phyloP scores from a whole-genome alignment of 1,140 invertebrate genomes.

The Conopomorpha cramerella region DNA sequence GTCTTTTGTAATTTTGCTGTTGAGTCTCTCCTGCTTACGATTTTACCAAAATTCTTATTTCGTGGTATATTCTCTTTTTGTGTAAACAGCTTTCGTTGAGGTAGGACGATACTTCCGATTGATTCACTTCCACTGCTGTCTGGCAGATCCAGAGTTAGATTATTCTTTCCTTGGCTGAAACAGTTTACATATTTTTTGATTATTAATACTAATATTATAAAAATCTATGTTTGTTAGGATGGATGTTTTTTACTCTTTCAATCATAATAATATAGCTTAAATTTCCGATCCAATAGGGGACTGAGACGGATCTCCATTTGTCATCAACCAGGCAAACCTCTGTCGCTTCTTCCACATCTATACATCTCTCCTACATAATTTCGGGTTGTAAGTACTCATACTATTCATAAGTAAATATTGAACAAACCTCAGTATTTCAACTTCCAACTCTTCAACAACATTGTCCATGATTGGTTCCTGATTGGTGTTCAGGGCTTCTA shows the following conservation, averaged over 20 bases:
- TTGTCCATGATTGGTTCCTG: slow-evolving; percentile 12
- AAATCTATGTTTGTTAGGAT: too few relatives aligned
- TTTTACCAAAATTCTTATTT: slow-evolving; percentile 22
- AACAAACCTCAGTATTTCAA: slow-evolving; percentile 32
- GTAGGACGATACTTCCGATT: slow-evolving; percentile 38
- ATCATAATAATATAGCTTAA: too few relatives aligned
- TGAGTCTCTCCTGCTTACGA: slow-evolving; percentile 22
- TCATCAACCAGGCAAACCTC: too few relatives aligned
- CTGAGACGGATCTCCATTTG: too few relatives aligned
- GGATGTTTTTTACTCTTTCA: too few relatives aligned
- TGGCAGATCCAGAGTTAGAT: slow-evolving; percentile 26
- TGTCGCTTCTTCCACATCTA: too few relatives aligned
- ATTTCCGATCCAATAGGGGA: too few relatives aligned
- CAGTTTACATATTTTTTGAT: too few relatives aligned
- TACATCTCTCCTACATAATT: too few relatives aligned
- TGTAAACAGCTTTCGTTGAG: slow-evolving; percentile 31
- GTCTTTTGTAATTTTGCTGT: slow-evolving; percentile 19
- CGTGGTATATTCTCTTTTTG: slow-evolving; percentile 22
- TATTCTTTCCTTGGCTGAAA: slow-evolving; percentile 42
- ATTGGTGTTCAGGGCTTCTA: slow-evolving; percentile 23
- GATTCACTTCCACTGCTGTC: slow-evolving; percentile 47
- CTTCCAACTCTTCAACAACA: slow-evolving; percentile 28
- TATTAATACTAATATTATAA: too few relatives aligned
- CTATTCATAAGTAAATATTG: too few relatives aligned
- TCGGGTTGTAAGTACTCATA: too few relatives aligned